Base-by-base conservation (phyloP, 2,113 vertebrate genomes). In the Mystacornis crossleyi region DNA sequence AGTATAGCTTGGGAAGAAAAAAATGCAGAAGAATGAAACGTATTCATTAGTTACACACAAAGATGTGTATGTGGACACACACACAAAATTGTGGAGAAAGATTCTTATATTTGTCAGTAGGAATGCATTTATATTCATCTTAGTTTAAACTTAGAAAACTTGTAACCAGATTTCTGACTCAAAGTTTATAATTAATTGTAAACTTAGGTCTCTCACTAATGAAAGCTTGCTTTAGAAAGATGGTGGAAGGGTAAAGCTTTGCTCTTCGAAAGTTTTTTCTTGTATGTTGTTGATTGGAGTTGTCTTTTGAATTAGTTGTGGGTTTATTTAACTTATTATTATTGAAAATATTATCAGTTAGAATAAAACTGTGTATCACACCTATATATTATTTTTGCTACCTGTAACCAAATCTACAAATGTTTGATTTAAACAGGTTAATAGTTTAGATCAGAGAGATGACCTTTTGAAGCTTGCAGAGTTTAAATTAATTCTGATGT, bases 401-500 rank as follows among this genome's bases (percentile, higher is more conserved):
- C 31, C 25, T 51, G 1, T 55, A 55, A 77, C 11, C 6, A 78
- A 53, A 34, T 50, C 4, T 75, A 48, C 34, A 51, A 57, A 71
- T 25, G 4, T 93, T 96, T 79, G 19, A 29, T 93, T 78, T 85
- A 85, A 51, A 72, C 57, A 98, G 98, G 74, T 82, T 92, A 88
- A 95, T 55, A 86, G 95, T 96, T 83, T 91, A 92, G 96, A 99
- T 97, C 97, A 98, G 24, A 99, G 99, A 81, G 98, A 99, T 94
- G 98, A 98, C 67, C 94, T 97, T 93, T 94, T 99, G 84, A 98
- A 98, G 96, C 98, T 99, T 97, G 99, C 99, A 36, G 99, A 99
- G 91, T 99, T 99, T 95, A 99, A 98, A 73, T 97, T 99, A 95
- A 98, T 98, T 78, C 98, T 99, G 84, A 99, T 99, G 97, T 99